Base-by-base conservation (phyloP, 1,140 invertebrate genomes). In the Stegodyphus dumicola region DNA sequence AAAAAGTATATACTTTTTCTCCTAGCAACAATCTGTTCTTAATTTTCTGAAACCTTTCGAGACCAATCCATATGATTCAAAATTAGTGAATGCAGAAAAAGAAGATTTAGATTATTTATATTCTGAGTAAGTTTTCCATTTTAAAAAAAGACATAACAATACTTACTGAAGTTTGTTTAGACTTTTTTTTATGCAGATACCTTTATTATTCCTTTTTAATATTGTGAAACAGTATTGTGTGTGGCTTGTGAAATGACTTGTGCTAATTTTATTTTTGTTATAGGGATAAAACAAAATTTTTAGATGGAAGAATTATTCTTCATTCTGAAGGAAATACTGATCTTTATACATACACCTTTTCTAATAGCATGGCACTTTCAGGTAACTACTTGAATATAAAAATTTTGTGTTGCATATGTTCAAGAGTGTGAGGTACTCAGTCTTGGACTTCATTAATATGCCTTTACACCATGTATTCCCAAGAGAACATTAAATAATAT, bases 331-430 rank as follows among this genome's bases (percentile, higher is more conserved):
- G 88, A n/a, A 85, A 87, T 17, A 89, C 86, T 17, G 87, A 88
- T 89, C 91, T 94, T 89, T 95, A 95, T 89, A 94, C 95, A 90
- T 96, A 95, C 87, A 93, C 95, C 11, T 95, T 96, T 89, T 97
- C 96, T 7, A 97, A 99, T 92, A 96, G 95, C 9, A 94, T 99
- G 91, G 94, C 95, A 0, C 93, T 97, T 79, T 97, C 96, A 9
- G 90, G 90, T 90, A 86, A 33, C 33, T 33, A 33, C 33, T 33
- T 33, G 33, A 1, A 33, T 33, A 33, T 33, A 33, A 33, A 33
- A 1, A 33, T 33, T 33, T 33, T 33, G n/a, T 33, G 33, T 33
- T 33, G 33, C 3, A 33, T 33, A 33, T 33, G 3, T 33, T 33
- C 33, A 33, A 33, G 33, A 33, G 33, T 33, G 33, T 33, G 1